Evolutionary conservation across 2,113 vertebrate species (phyloP).

Genomic region (Girardinichthys multiradiatus): DNA sequence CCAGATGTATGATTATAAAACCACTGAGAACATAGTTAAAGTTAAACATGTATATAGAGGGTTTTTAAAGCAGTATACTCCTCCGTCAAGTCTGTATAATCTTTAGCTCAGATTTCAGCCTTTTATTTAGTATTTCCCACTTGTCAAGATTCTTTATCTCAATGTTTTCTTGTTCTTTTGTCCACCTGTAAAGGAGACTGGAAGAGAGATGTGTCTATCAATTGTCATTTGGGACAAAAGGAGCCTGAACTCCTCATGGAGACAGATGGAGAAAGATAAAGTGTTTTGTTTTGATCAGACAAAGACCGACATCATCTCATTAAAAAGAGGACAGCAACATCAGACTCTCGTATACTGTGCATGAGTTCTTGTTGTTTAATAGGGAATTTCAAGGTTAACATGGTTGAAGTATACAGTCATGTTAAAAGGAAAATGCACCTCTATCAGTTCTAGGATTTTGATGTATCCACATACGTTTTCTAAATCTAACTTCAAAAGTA

Average conservation of each 20-base stretch:
- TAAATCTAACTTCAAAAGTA: no score
- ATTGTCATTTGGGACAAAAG: conserved; percentile 31
- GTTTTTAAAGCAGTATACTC: neutral
- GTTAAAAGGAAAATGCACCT: no score
- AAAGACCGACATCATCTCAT: neutral
- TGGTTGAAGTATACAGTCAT: neutral
- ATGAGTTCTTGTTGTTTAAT: neutral
- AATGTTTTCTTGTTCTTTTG: conserved; percentile 23
- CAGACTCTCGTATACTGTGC: neutral
- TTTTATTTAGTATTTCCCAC: neutral
- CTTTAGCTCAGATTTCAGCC: neutral
- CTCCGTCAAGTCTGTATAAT: neutral
- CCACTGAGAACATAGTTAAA: neutral
- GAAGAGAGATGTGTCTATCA: neutral
- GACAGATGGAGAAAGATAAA: conserved; percentile 26
- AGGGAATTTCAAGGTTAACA: neutral
- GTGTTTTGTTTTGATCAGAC: conserved; percentile 21
- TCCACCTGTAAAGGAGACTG: conserved; percentile 18
- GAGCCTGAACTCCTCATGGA: conserved; percentile 19
- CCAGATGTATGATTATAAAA: neutral
- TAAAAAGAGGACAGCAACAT: neutral
- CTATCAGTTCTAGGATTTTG: no score
- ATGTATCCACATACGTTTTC: no score
- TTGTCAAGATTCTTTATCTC: conserved; percentile 13
- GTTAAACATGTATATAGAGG: neutral